These are phyloP conservation scores for Aphis gossypii DNA, from an alignment of 1,140 invertebrate genomes.

Conservation along the genomic window DNA sequence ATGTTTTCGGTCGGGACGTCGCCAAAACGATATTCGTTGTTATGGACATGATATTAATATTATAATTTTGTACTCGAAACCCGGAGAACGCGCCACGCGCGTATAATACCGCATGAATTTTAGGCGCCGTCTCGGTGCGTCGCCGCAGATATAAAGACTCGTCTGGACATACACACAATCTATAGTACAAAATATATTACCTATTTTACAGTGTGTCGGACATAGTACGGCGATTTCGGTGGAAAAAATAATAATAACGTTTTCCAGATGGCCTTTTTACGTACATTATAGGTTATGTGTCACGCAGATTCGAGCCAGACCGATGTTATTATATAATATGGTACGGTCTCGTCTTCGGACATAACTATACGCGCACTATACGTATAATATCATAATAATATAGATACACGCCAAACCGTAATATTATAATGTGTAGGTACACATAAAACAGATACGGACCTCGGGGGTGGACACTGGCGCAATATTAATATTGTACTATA, in stretches of 20 bases:
- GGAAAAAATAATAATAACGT: not conserved
- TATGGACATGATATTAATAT: not conserved
- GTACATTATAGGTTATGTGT: not conserved
- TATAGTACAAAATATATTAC: not conserved
- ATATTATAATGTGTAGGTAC: not conserved
- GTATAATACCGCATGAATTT: not conserved
- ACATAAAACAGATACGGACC: not conserved
- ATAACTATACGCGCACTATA: no score
- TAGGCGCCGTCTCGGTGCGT: slow-evolving; percentile 7
- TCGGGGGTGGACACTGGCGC: not conserved
- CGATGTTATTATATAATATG: no score
- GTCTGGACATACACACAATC: not conserved
- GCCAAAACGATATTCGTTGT: not conserved
- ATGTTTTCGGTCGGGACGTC: not conserved
- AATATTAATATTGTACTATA: not conserved
- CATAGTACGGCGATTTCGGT: not conserved
- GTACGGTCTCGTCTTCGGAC: not conserved
- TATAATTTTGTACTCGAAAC: not conserved
- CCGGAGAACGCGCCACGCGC: not conserved
- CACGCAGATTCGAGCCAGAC: not conserved
- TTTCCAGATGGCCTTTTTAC: slow-evolving; percentile 11
- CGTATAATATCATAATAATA: no score
- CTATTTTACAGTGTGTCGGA: not conserved
- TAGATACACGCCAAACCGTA: no score
- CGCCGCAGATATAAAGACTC: not conserved